Base-by-base conservation (phyloP, 2,888 invertebrate species). In the Schrankia costaestrigalis region DNA sequence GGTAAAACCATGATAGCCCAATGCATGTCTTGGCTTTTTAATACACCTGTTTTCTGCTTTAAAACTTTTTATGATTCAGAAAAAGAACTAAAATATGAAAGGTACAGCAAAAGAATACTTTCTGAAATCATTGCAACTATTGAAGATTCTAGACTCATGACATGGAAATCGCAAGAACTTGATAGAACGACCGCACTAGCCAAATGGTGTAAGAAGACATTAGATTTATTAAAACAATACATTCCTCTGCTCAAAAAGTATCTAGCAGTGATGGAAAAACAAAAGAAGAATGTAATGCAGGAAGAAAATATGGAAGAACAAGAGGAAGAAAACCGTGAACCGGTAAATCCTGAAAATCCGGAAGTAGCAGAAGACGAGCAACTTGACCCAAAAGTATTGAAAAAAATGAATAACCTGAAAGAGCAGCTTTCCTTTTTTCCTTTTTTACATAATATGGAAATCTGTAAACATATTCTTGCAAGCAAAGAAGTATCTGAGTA, bases 1-100 rank as follows among this genome's bases (percentile, higher is more conserved):
- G 93, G 92, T 1, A 92, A 91, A 78, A 86, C 90, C 1, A 82
- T 89, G 51, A 63, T 92, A 18, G 77, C 91, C 1, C 66, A 85
- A 37, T 88, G 90, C 50, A 70, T 93, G 8, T 87, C 89, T 0
- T 88, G 88, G 65, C 42, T 89, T 31, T 89, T 90, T 47, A 78
- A 89, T 42, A 78, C 83, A 1, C 71, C 75, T 17, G 69, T 91
- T 19, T 71, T 90, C 26, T 65, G 74, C 48, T 85, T 78, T 33
- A 38, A 60, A 3, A 41, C 37, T 1, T 59, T 84, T 45, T 34
- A 70, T 6, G 46, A 71, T 26, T 40, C 44, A 7, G 71, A 77
- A 57, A 77, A 33, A 43, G 36, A 56, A 42, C 74, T 68, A 19
- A 83, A 83, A 38, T 71, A 63, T 49, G 35, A 68, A n/a, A 41